phyloP scores from a whole-genome alignment of 1,140 invertebrate genomes.

The Drusus annulatus region DNA sequence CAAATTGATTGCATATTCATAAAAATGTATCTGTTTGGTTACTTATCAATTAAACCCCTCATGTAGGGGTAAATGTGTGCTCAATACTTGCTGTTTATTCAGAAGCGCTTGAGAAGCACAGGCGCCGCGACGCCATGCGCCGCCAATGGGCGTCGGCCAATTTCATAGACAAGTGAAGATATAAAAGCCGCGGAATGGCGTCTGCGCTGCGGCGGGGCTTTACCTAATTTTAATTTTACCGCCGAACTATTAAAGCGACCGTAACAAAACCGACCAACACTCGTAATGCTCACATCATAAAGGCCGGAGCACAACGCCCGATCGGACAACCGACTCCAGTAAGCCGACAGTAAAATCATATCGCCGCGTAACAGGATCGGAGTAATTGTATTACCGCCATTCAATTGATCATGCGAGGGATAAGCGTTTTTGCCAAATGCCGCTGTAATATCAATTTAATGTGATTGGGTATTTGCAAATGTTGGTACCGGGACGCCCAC shows the following conservation, averaged over 20 bases:
- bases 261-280: constrained; percentile 46
- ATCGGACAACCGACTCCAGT: not conserved
- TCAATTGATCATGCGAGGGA: not conserved
- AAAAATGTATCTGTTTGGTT: too few species aligned
- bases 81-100: too few species aligned
- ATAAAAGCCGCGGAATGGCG: constrained; percentile 49
- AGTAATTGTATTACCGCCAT: constrained; percentile 10
- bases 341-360: constrained; percentile 25
- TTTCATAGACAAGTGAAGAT: constrained; percentile 57
- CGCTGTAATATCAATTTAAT: not conserved
- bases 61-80: too few species aligned
- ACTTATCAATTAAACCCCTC: too few species aligned
- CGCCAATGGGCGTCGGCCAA: constrained; percentile 47
- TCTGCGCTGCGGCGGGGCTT: constrained; percentile 41
- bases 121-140: constrained; percentile 8
- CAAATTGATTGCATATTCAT: too few species aligned
- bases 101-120: not conserved
- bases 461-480: constrained; percentile 8
- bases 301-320: constrained; percentile 9
- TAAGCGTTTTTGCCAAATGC: constrained; percentile 3
- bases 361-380: constrained; percentile 18
- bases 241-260: constrained; percentile 50
- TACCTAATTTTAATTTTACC: constrained; percentile 57
- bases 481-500: not conserved
- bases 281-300: constrained; percentile 39